Percentiles rank a stretch among this genome's conserved stretches.
Conservation (phyloP, 1,140 invertebrate species). For the Colletes gigas region DNA sequence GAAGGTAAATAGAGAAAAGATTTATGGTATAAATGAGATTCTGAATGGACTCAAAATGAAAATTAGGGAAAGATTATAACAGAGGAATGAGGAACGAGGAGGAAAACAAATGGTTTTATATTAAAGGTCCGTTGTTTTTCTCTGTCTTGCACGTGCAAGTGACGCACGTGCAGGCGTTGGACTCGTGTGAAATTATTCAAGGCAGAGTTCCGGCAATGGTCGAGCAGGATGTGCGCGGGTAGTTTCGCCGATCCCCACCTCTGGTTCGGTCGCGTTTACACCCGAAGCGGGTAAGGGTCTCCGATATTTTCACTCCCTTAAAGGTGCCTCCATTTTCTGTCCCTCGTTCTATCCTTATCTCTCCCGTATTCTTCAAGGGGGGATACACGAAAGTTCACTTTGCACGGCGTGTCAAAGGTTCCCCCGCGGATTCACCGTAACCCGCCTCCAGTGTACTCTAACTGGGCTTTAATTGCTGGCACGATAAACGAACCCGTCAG, state of each 20-base stretch:
- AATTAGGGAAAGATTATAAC: too few relatives aligned
- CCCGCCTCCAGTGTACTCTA: conserved; percentile 16
- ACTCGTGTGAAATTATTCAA: conserved; percentile 66
- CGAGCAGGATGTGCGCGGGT: conserved; percentile 68
- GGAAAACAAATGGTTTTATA: not conserved
- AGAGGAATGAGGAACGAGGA: too few relatives aligned
- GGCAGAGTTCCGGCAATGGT: conserved; percentile 62
- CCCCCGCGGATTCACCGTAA: conserved; percentile 21
- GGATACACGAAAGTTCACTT: conserved; percentile 77
- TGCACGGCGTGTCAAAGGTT: conserved; percentile 73
- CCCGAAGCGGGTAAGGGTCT: conserved; percentile 16
- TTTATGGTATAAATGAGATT: too few relatives aligned
- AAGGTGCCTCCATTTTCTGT: conserved; percentile 35
- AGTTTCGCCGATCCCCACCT: conserved; percentile 44
- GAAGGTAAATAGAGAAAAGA: too few relatives aligned
- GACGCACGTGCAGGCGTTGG: conserved; percentile 54
- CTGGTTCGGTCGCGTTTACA: conserved; percentile 49
- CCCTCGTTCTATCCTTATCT: conserved; percentile 51
- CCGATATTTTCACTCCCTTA: conserved; percentile 56
- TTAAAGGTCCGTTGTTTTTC: conserved; percentile 18
- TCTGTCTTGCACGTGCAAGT: conserved; percentile 33
- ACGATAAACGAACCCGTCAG: conserved; percentile 50
- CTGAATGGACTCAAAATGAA: too few relatives aligned
- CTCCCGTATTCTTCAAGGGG: conserved; percentile 46
- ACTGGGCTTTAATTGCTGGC: conserved; percentile 58